Percentiles rank a stretch among this genome's conserved stretches.
Conservation (phyloP, 2,113 vertebrate genomes). For the human (Homo sapiens) region GRCh38 chr7:83513501-83514000, state of each 20-base stretch:
- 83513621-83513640: neutral
- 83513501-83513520: neutral
- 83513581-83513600: neutral
- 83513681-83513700: neutral
- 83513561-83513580: neutral
- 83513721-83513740: conserved; percentile 60
- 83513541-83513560: neutral
- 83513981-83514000: no score
- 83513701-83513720: neutral
- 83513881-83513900: no score
- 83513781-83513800: conserved; percentile 73
- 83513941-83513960: no score
- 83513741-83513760: conserved; percentile 59
- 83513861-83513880: no score
- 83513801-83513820: conserved; percentile 73
- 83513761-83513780: conserved; percentile 52
- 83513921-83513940: no score
- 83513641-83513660: neutral
- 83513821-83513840: conserved; percentile 57
- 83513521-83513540: neutral
- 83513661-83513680: neutral
- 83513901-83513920: no score
- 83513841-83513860: neutral
- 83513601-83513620: neutral
- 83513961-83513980: no score